These are phyloP conservation scores for Gonatopus flavifemur DNA, from an alignment of 1,140 invertebrate species.

Conservation along the genomic window DNA sequence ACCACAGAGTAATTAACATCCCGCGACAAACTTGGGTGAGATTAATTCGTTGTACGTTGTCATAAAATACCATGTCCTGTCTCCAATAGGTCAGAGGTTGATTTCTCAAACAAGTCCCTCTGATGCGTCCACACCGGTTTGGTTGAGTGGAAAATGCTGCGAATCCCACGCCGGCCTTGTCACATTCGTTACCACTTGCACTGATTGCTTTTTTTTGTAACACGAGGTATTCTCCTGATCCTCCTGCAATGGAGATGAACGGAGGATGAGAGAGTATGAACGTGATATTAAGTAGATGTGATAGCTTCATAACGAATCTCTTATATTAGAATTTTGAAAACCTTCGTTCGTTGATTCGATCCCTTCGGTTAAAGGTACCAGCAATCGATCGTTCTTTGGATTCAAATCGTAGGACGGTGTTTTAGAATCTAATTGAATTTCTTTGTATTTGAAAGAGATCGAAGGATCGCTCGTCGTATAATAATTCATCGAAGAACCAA, in stretches of 20 bases:
- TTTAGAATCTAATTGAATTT: too few species aligned
- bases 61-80: constrained; percentile 51
- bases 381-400: constrained; percentile 30
- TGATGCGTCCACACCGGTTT: constrained; percentile 47
- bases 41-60: too few species aligned
- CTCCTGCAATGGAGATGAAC: constrained; percentile 32
- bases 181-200: constrained; percentile 52
- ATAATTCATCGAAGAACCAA: too few species aligned
- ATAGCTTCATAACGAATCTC: constrained; percentile 14
- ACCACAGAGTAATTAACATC: too few species aligned
- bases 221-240: constrained; percentile 53
- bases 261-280: too few species aligned
- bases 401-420: constrained; percentile 22
- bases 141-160: constrained; percentile 56
- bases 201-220: constrained; percentile 43
- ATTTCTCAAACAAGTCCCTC: constrained; percentile 55
- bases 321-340: constrained; percentile 28
- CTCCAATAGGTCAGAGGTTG: constrained; percentile 56
- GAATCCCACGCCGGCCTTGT: constrained; percentile 58
- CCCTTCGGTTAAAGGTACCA: constrained; percentile 32
- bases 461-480: constrained; percentile 24
- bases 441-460: constrained; percentile 30
- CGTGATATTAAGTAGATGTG: background rate
- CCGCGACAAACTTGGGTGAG: too few species aligned
- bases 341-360: constrained; percentile 20